A percentile compares a stretch with the other conserved stretches of the same genome.
Evolutionary conservation across 2,797 vertebrate species (phyloP).

Genomic region (Prionace glauca): DNA sequence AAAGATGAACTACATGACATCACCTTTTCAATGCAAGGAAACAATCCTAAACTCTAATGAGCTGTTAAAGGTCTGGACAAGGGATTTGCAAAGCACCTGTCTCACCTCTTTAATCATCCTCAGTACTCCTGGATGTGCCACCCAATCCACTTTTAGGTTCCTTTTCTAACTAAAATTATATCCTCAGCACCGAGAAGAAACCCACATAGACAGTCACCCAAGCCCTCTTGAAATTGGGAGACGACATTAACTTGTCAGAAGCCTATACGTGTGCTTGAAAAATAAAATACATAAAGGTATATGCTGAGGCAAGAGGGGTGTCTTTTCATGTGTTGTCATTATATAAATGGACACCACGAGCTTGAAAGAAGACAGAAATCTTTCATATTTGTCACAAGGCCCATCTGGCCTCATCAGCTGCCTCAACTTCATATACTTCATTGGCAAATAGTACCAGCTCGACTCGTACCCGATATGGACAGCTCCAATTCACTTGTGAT

Average conservation of each 20-base stretch:
- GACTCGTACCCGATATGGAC: too few relatives aligned
- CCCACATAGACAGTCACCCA: too few relatives aligned
- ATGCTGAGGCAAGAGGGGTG: background rate
- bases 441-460: too few relatives aligned
- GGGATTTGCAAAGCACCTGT: background rate
- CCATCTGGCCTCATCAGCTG: too few relatives aligned
- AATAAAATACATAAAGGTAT: background rate
- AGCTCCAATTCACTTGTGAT: too few relatives aligned
- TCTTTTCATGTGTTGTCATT: background rate
- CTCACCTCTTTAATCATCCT: background rate
- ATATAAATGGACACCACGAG: background rate
- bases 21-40: background rate
- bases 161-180: background rate
- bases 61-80: background rate
- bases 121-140: background rate
- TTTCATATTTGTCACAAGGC: background rate
- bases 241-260: background rate
- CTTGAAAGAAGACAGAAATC: background rate
- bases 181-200: background rate
- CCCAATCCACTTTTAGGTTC: background rate
- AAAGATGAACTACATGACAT: background rate
- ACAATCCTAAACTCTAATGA: background rate
- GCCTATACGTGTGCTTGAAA: background rate
- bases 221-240: background rate
- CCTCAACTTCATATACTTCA: too few relatives aligned